Evolutionary conservation across 1,140 invertebrate genomes (phyloP), one percentile per base, ranked within the genome.

Genomic region (Pachypeltis micranthus): DNA sequence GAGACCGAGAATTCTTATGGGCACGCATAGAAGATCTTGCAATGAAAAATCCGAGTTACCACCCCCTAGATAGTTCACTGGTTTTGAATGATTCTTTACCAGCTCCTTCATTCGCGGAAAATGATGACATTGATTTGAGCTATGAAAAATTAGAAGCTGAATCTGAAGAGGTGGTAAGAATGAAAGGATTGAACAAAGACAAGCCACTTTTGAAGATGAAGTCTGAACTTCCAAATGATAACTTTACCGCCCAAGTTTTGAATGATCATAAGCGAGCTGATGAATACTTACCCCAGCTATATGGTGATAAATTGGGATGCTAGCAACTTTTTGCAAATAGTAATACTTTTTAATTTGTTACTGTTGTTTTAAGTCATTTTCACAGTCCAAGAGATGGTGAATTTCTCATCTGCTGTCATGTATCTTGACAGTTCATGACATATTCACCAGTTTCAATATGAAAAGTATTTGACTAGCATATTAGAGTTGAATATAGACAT

Each of bases 221-320:
- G 78, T 96, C 92, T 16, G 93, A 96, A 76, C 79, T 96, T 74
- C 93, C 93, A 26, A 88, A 93, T 72, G 93, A 96, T 78, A 83
- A 86, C 66, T 86, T 86, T 71, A 96, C 90, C 29, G 85, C 94
- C 69, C 87, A 87, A 72, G 91, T 91, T 66, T 80, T 96, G 63
- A 90, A 85, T 72, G 90, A 91, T 73, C 92, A 96, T 78, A 93
- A 93, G 76, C 81, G 92, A 70, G 84, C 90, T 64, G 93, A 96
- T 75, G 87, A 92, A 70, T 93, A 81, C 78, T 83, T 93, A 64
- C 79, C 90, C 55, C 87, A 89, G 65, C 88, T 88, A 51, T 88
- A 92, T 77, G 81, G 86, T 55, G 88, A 88, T 78, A 86, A 87
- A 74, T 88, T 86, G 47, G 47, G 47, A 21, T 51, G 47, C 84